These are phyloP conservation scores for Tupaia chinensis DNA, from an alignment of 2,113 vertebrate genomes.

Conservation along the genomic window DNA sequence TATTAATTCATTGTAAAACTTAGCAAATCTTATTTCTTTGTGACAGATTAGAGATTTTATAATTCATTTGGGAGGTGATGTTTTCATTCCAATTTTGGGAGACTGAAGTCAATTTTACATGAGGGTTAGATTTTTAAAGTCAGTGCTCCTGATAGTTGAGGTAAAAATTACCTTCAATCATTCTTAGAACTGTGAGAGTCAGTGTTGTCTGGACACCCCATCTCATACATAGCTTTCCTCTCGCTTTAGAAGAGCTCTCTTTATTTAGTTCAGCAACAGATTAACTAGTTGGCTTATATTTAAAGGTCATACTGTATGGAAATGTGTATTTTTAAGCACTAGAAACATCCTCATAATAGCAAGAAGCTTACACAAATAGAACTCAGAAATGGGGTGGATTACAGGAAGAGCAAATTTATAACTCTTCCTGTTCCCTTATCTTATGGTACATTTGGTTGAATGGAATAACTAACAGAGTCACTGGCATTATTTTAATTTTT, in stretches of 20 bases:
- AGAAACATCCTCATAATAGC: not conserved
- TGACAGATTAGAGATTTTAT: not conserved
- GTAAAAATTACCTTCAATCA: constrained; percentile 50
- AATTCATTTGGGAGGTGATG: not conserved
- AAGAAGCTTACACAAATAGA: constrained; percentile 14
- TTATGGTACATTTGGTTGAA: not conserved
- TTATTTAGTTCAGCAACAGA: constrained; percentile 22
- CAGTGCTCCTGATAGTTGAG: constrained; percentile 23
- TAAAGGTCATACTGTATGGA: not conserved
- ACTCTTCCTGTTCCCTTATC: not conserved
- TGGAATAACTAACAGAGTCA: not conserved
- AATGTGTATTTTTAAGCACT: constrained; percentile 32
- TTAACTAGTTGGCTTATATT: constrained; percentile 48
- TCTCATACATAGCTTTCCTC: not conserved
- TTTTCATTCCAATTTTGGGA: constrained; percentile 22
- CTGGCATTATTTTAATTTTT: not conserved
- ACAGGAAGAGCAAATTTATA: not conserved
- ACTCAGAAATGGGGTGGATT: not conserved
- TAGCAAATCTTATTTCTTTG: constrained; percentile 22
- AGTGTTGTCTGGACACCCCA: not conserved
- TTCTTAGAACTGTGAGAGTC: not conserved
- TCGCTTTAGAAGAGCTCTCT: constrained; percentile 13
- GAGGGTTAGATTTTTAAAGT: constrained; percentile 26
- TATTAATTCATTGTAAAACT: constrained; percentile 43
- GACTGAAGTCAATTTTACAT: constrained; percentile 31